Conservation (phyloP, 2,113 vertebrate genomes). For the Coturnix japonica region DNA sequence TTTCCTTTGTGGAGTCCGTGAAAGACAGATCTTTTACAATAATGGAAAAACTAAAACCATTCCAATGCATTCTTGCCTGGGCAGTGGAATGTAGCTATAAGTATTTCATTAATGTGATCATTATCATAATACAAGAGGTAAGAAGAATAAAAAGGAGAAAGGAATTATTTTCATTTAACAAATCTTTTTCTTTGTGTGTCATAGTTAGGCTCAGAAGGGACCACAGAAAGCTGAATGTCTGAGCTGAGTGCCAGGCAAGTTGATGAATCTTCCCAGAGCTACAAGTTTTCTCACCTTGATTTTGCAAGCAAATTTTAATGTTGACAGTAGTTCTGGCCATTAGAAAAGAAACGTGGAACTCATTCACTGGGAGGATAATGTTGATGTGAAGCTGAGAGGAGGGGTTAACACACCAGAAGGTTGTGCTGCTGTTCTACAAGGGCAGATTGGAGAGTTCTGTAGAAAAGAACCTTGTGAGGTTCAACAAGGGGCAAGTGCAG, state of each 20-base stretch:
- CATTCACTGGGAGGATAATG: not conserved
- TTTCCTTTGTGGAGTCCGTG: not conserved
- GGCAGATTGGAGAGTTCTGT: no score
- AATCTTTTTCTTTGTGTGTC: not conserved
- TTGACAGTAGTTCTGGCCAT: not conserved
- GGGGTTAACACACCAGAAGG: no score
- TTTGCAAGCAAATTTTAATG: not conserved
- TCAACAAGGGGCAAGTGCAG: no score
- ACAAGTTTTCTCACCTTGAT: not conserved
- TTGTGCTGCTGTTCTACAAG: no score
- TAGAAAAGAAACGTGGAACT: not conserved
- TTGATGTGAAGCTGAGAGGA: no score
- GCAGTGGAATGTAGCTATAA: not conserved
- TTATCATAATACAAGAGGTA: not conserved
- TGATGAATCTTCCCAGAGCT: not conserved
- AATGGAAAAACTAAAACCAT: not conserved
- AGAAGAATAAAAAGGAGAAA: not conserved
- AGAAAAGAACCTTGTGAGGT: no score
- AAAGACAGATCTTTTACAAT: not conserved
- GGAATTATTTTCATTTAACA: not conserved
- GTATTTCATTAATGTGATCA: not conserved
- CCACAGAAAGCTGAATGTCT: fast-evolving
- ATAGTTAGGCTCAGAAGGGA: not conserved
- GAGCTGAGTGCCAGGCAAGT: not conserved
- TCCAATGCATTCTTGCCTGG: not conserved